Conservation (phyloP, 2,113 vertebrate genomes). For the Percina caprodes region DNA sequence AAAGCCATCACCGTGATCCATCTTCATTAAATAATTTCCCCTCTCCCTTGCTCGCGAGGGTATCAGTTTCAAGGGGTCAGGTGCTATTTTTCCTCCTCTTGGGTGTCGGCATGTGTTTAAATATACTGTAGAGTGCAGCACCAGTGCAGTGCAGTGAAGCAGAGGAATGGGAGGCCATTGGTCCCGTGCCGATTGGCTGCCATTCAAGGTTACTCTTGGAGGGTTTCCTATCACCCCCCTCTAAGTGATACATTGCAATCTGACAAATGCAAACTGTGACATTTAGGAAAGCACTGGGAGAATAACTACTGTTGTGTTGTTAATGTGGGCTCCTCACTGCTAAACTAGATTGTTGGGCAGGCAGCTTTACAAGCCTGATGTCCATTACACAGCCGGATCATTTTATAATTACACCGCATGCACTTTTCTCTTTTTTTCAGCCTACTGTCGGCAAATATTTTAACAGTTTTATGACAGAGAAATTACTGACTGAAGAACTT, state of each 20-base stretch:
- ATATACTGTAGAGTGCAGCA: slow-evolving; percentile 76
- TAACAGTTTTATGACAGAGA: slow-evolving; percentile 12
- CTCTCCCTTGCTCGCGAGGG: slow-evolving; percentile 80
- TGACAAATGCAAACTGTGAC: slow-evolving; percentile 86
- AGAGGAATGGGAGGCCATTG: slow-evolving; percentile 76
- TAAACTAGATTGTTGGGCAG: slow-evolving; percentile 68
- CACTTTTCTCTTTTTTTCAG: slow-evolving; percentile 21
- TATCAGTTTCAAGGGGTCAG: slow-evolving; percentile 84
- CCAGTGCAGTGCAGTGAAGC: slow-evolving; percentile 62
- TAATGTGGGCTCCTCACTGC: slow-evolving; percentile 73
- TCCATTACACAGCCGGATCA: slow-evolving; percentile 66
- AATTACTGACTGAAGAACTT: slow-evolving; percentile 8
- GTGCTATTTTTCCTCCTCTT: slow-evolving; percentile 75
- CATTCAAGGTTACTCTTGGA: slow-evolving; percentile 85
- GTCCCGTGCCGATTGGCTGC: slow-evolving; percentile 83
- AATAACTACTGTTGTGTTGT: slow-evolving; percentile 77
- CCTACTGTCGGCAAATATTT: slow-evolving; percentile 17
- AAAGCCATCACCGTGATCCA: slow-evolving; percentile 86
- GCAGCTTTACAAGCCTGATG: slow-evolving; percentile 68
- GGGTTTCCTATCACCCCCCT: slow-evolving; percentile 81
- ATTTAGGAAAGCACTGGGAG: slow-evolving; percentile 83
- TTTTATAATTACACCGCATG: slow-evolving; percentile 54
- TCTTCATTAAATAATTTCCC: slow-evolving; percentile 88
- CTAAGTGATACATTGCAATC: slow-evolving; percentile 85
- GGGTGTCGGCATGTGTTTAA: slow-evolving; percentile 79